phyloP scores from a whole-genome alignment of 2,888 invertebrate genomes.

The Portevinia maculata region DNA sequence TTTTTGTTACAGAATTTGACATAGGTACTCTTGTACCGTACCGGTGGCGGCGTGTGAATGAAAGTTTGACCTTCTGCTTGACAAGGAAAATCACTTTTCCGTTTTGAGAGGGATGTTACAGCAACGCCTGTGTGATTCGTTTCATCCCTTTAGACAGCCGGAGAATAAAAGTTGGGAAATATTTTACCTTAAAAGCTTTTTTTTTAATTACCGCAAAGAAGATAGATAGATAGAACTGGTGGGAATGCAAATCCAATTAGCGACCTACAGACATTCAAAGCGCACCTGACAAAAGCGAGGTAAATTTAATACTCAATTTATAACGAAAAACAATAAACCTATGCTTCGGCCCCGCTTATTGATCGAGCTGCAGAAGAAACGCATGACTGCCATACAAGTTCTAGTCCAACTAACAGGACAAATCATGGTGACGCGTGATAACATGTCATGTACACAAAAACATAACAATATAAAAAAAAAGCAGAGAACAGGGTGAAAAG shows the following conservation, averaged over 20 bases:
- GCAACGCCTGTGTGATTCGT: slow-evolving; percentile 18
- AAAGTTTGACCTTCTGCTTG: slow-evolving; percentile 46
- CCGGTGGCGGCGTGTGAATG: slow-evolving; percentile 1
- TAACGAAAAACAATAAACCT: slow-evolving; percentile 31
- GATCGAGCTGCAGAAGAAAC: slow-evolving; percentile 6
- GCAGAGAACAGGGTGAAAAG: background rate
- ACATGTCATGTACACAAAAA: slow-evolving; percentile 68
- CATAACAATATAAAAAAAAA: slow-evolving; percentile 28
- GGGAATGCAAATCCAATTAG: slow-evolving; percentile 7
- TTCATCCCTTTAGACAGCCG: slow-evolving; percentile 7
- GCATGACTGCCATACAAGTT: slow-evolving; percentile 14
- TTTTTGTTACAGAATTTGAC: slow-evolving; percentile 40
- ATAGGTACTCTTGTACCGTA: slow-evolving; percentile 24
- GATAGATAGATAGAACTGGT: background rate
- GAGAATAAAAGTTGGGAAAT: background rate
- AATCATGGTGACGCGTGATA: slow-evolving; percentile 60
- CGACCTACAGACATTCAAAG: slow-evolving; percentile 2
- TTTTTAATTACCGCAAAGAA: background rate
- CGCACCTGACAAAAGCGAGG: slow-evolving; percentile 7
- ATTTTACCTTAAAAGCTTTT: background rate
- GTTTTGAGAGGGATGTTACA: slow-evolving; percentile 8
- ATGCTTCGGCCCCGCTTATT: slow-evolving; percentile 6
- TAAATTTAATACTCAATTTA: slow-evolving; percentile 49
- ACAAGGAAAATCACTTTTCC: slow-evolving; percentile 60
- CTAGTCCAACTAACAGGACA: slow-evolving; percentile 40